A percentile compares a stretch with the other conserved stretches of the same genome.
Conservation (phyloP, 1,140 invertebrate genomes). For the Drosophila simulans region DNA sequence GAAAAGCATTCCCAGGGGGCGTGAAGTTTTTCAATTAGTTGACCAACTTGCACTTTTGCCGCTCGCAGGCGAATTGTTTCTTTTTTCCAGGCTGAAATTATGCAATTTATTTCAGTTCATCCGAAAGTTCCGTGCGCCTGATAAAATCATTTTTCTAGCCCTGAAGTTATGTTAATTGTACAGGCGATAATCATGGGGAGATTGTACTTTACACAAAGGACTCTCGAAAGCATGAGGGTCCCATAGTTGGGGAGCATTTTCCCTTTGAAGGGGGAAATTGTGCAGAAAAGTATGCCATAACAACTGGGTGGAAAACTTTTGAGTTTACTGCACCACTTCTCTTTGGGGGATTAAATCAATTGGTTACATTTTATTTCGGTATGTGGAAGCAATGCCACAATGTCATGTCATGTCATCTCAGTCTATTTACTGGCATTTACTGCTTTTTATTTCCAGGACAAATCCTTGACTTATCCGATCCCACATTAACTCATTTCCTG, state of each 20-base stretch:
- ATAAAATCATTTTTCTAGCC: slow-evolving; percentile 19
- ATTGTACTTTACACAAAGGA: slow-evolving; percentile 12
- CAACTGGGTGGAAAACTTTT: background rate
- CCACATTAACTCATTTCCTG: slow-evolving; percentile 16
- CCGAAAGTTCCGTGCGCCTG: slow-evolving; percentile 4
- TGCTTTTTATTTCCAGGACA: background rate
- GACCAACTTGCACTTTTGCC: slow-evolving; percentile 49
- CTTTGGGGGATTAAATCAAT: background rate
- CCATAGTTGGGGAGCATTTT: background rate
- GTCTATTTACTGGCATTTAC: background rate
- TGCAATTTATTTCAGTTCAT: slow-evolving; percentile 21
- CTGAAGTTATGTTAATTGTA: slow-evolving; percentile 32
- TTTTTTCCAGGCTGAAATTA: slow-evolving; percentile 34
- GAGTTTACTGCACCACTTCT: slow-evolving; percentile 2
- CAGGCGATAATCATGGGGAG: slow-evolving; percentile 16
- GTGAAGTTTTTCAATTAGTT: slow-evolving; percentile 70
- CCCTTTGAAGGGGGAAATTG: background rate
- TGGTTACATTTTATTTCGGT: background rate
- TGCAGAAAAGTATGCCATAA: background rate
- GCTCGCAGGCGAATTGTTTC: slow-evolving; percentile 35
- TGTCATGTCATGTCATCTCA: too few species aligned
- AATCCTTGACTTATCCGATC: slow-evolving; percentile 5
- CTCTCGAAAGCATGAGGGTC: slow-evolving; percentile 1
- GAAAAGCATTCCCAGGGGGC: slow-evolving; percentile 22
- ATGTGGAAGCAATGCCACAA: too few species aligned